These are phyloP conservation scores for Lacerta bilineata DNA, from an alignment of 2,797 vertebrate genomes.

Conservation along the genomic window DNA sequence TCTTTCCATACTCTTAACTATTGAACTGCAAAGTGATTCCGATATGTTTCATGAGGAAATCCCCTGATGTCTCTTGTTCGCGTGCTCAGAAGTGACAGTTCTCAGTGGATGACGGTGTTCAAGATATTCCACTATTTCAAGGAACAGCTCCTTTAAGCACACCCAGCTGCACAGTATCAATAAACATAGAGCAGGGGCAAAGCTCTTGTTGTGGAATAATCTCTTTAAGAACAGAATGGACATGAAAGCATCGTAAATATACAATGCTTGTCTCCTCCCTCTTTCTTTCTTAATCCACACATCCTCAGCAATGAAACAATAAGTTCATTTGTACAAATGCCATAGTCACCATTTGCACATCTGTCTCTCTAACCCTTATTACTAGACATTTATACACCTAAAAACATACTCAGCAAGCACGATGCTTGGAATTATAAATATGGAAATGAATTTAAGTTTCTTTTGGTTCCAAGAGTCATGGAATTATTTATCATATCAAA, in stretches of 20 bases:
- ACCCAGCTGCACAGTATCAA: background rate
- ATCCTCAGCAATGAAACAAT: background rate
- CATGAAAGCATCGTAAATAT: background rate
- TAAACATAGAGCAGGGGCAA: conserved; percentile 6
- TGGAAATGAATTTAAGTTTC: background rate
- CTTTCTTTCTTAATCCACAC: background rate
- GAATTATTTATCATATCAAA: background rate
- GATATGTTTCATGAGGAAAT: conserved; percentile 29
- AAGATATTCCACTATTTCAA: conserved; percentile 15
- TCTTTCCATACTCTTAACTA: conserved; percentile 26
- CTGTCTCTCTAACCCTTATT: background rate
- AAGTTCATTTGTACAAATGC: background rate
- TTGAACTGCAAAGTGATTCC: conserved; percentile 57
- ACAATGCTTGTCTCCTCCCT: background rate
- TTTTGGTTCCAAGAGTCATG: background rate
- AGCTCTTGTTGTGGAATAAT: conserved; percentile 24
- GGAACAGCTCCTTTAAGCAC: background rate
- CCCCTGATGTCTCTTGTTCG: conserved; percentile 32
- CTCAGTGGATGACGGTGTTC: conserved; percentile 31
- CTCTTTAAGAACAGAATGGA: conserved; percentile 26
- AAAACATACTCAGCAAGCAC: background rate
- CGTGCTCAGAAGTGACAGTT: conserved; percentile 56
- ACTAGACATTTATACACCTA: background rate
- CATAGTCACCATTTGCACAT: background rate
- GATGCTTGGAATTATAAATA: background rate